Percentiles rank a stretch among this genome's conserved stretches.
These are phyloP conservation scores for Chymomyza fuscimana DNA, from an alignment of 2,888 invertebrate species.

Conservation along the genomic window DNA sequence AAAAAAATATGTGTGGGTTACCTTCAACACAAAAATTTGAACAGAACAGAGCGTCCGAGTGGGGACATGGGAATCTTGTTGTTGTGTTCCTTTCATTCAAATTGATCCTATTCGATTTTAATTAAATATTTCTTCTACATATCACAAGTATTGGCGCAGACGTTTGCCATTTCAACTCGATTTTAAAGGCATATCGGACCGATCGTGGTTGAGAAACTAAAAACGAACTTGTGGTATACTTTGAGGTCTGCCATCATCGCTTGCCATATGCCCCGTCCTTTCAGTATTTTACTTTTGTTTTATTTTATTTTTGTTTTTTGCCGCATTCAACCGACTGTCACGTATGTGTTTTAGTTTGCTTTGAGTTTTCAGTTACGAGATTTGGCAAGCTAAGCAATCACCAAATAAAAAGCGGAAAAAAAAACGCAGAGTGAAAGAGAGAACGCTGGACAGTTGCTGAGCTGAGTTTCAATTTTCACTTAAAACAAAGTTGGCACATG, in stretches of 20 bases:
- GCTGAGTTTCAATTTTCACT: conserved; percentile 71
- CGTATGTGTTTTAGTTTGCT: conserved; percentile 60
- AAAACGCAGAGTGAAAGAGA: neutral
- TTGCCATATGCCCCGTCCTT: neutral
- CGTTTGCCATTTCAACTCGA: too few relatives aligned
- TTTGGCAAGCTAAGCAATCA: conserved; percentile 57
- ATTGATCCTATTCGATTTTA: too few relatives aligned
- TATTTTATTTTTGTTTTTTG: conserved; percentile 17
- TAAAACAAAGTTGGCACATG: conserved; percentile 69
- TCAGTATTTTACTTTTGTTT: neutral
- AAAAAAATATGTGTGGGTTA: too few relatives aligned
- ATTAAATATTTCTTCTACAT: too few relatives aligned
- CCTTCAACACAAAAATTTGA: too few relatives aligned
- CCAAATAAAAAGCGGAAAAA: conserved; percentile 55
- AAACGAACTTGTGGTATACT: neutral
- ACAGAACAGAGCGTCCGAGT: too few relatives aligned
- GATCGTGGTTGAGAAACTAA: neutral
- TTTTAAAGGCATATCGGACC: too few relatives aligned
- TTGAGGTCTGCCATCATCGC: neutral
- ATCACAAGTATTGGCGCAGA: too few relatives aligned
- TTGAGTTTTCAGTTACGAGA: conserved; percentile 67
- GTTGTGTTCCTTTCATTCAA: too few relatives aligned
- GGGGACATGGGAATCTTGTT: too few relatives aligned
- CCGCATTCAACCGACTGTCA: conserved; percentile 38
- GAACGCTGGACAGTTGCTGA: conserved; percentile 66